Evolutionary conservation across 2,888 invertebrate genomes (phyloP).

Genomic region (Euplexia lucipara): DNA sequence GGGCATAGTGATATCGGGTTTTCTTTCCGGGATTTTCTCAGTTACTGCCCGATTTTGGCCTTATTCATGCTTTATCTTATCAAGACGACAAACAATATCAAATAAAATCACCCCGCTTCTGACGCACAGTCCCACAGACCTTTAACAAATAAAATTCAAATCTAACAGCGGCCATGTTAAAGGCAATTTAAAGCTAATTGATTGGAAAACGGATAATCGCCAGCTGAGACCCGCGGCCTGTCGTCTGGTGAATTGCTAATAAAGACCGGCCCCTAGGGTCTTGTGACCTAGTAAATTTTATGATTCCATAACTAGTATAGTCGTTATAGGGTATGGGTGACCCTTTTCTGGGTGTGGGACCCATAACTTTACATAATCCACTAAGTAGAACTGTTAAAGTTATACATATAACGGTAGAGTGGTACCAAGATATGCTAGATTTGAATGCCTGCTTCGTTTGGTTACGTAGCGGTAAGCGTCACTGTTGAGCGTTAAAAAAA

Average conservation of each 20-base stretch:
- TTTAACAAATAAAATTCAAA: slow-evolving; percentile 43
- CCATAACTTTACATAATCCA: slow-evolving; percentile 36
- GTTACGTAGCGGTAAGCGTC: too few relatives aligned
- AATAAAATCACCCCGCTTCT: too few relatives aligned
- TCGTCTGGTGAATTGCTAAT: slow-evolving; percentile 50
- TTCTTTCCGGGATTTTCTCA: too few relatives aligned
- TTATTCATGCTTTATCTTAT: too few relatives aligned
- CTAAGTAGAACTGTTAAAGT: slow-evolving; percentile 27
- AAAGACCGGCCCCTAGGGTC: slow-evolving; percentile 21
- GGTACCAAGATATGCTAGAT: neutral
- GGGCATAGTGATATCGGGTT: too few relatives aligned
- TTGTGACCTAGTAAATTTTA: slow-evolving; percentile 48
- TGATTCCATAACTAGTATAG: slow-evolving; percentile 21
- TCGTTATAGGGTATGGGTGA: slow-evolving; percentile 26
- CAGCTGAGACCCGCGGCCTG: slow-evolving; percentile 53
- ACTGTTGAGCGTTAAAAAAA: too few relatives aligned
- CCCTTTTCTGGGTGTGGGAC: slow-evolving; percentile 20
- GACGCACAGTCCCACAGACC: neutral
- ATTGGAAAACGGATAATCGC: slow-evolving; percentile 52
- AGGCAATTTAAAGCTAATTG: slow-evolving; percentile 53
- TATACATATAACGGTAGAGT: neutral
- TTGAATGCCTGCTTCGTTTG: neutral
- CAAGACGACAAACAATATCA: too few relatives aligned
- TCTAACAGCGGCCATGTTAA: slow-evolving; percentile 30
- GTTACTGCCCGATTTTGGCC: too few relatives aligned